Base-by-base conservation (phyloP, 2,888 invertebrate genomes). In the Escarpia spicata region DNA sequence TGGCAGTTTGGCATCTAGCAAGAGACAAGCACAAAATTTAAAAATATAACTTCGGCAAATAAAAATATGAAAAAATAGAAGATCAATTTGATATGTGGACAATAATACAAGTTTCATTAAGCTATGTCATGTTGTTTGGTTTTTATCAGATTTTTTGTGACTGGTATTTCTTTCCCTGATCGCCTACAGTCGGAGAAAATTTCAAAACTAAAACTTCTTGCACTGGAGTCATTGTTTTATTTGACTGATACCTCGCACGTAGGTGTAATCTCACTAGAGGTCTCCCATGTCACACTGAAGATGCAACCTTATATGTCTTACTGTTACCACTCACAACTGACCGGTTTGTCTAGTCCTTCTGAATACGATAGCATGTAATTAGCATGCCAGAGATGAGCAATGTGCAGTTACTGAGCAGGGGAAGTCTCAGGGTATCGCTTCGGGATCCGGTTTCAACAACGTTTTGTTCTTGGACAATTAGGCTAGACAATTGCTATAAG, bases 401-500 rank as follows among this genome's bases (percentile, higher is more conserved):
- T 12, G 52, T 75, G 75, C n/a, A 26, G 19, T 75, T 26, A 75
- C 19, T 75, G 75, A 6, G 19, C 26, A n/a, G 75, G 26, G 26
- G 75, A 75, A 75, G 75, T 75, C 15, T 75, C 75, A 75, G 75
- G 3, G 1, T 75, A 75, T n/a, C n/a, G 4, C 26, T n/a, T 75
- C n/a, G 15, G 75, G 75, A 26, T 75, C 75, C 75, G 6, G 75
- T 75, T 75, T 19, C 75, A 75, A 75, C 75, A 75, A 19, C 0
- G 75, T 75, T 75, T 26, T 75, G 75, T 75, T 75, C 75, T 75
- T 75, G 75, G 75, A 75, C 75, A n/a, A 75, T 75, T 75, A 75
- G 75, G 75, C 75, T 75, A 75, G 75, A 75, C 75, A 75, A 75
- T 75, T 26, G 75, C 75, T 26, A 75, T 75, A 75, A n/a, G n/a